Base-by-base conservation (phyloP, 2,113 vertebrate species). In the Ailurus styani region DNA sequence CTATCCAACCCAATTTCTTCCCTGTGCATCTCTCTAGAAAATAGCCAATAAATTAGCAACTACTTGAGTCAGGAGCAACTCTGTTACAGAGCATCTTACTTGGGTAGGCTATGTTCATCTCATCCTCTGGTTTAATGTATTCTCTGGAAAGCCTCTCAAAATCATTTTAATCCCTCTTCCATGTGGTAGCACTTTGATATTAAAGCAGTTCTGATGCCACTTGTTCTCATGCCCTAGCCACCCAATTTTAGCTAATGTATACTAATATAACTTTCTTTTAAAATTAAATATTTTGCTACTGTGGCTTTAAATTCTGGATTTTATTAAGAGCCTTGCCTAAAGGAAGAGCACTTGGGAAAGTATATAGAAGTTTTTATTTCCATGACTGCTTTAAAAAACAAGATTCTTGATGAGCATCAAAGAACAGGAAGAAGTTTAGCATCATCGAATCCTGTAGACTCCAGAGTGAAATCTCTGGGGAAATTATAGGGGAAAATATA, bases 331-430 rank as follows among this genome's bases (percentile, higher is more conserved):
- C 4, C 85, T 98, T 97, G 50, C 50, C 13, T 83, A 42, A 20
- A 57, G 70, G 20, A 83, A 90, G n/a, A 6, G 92, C 81, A 66
- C 52, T 77, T 87, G 40, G 55, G 37, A 66, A 10, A 96, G 1
- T 5, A 0, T 10, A 15, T 55, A 66, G 47, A 9, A 57, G 25
- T 89, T 84, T 79, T 96, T 6, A 54, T 95, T 94, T 86, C 91
- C 13, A 73, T 66, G 7, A 45, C 29, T 88, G 72, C 0, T 91
- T 98, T 90, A 57, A 94, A 96, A 96, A 23, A 54, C 21, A 90
- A 89, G 79, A 93, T 73, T 87, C 60, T 82, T 91, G 34, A 52
- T 97, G 93, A 96, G 77, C 96, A 73, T 95, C 31, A 84, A 95
- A 40, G 8, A 9, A 90, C 64, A 83, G 47, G 60, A 47, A 93